Conservation (phyloP, 2,113 vertebrate genomes). For the Aegotheles bennettii region DNA sequence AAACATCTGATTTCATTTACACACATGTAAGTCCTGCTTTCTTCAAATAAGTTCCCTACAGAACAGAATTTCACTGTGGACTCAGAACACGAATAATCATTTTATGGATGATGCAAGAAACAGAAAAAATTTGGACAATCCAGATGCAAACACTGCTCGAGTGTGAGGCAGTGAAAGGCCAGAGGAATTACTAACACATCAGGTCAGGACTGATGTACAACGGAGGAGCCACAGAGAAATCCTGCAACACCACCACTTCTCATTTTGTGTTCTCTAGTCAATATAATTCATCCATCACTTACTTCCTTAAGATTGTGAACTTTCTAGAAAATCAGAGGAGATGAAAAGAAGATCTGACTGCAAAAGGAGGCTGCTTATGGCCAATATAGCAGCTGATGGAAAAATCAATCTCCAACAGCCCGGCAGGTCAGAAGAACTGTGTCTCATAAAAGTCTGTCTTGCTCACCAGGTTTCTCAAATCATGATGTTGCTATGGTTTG, state of each 20-base stretch:
- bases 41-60: background rate
- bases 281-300: slow-evolving; percentile 52
- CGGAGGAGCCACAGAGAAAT: background rate
- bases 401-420: background rate
- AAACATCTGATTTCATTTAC: background rate
- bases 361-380: slow-evolving; percentile 13
- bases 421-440: slow-evolving; percentile 20
- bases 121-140: background rate
- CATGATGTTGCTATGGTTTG: slow-evolving; percentile 17
- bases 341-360: background rate
- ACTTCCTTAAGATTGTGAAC: slow-evolving; percentile 33
- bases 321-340: slow-evolving; percentile 3
- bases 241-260: background rate
- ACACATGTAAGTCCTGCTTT: background rate
- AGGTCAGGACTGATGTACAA: background rate
- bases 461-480: slow-evolving; percentile 9
- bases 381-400: slow-evolving; percentile 2
- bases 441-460: slow-evolving; percentile 27
- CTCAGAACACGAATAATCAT: background rate
- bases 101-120: background rate
- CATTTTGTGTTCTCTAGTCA: slow-evolving; percentile 18
- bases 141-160: background rate
- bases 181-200: background rate
- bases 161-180: background rate
- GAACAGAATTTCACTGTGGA: background rate